Conservation (phyloP, 2,113 vertebrate genomes). For the Trematomus loennbergii region DNA sequence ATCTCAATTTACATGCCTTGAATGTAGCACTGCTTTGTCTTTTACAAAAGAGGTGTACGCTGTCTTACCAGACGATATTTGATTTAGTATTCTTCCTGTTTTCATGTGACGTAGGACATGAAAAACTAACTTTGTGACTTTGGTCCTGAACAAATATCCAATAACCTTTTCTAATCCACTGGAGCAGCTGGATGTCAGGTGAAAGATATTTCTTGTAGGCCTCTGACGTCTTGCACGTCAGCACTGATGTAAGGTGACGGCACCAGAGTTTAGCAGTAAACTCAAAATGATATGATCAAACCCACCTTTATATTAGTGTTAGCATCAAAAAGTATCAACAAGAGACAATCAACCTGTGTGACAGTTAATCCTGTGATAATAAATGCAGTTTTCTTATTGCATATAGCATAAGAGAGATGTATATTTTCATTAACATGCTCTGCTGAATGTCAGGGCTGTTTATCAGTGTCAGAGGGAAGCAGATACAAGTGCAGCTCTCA, state of each 20-base stretch:
- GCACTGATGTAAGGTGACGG: neutral
- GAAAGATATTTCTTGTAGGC: neutral
- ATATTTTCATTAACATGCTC: conserved; percentile 18
- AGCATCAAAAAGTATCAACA: conserved; percentile 10
- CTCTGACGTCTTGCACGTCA: neutral
- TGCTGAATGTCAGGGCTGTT: conserved; percentile 31
- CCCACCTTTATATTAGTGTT: conserved; percentile 10
- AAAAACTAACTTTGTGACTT: neutral
- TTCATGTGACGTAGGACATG: neutral
- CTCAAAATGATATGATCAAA: conserved; percentile 18
- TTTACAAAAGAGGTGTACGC: no score
- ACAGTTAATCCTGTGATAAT: conserved; percentile 32
- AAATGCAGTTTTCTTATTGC: conserved; percentile 39
- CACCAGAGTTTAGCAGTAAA: neutral
- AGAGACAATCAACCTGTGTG: conserved; percentile 6
- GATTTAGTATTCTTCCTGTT: neutral
- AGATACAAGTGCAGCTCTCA: conserved; percentile 19
- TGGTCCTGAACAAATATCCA: neutral
- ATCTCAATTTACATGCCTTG: neutral
- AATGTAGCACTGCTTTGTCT: neutral
- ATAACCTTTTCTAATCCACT: conserved; percentile 9
- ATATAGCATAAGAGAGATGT: neutral
- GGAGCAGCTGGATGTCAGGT: neutral
- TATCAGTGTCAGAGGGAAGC: conserved; percentile 50
- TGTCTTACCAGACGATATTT: neutral